Evolutionary conservation across 2,888 invertebrate genomes (phyloP).

Genomic region (Craniophora ligustri): DNA sequence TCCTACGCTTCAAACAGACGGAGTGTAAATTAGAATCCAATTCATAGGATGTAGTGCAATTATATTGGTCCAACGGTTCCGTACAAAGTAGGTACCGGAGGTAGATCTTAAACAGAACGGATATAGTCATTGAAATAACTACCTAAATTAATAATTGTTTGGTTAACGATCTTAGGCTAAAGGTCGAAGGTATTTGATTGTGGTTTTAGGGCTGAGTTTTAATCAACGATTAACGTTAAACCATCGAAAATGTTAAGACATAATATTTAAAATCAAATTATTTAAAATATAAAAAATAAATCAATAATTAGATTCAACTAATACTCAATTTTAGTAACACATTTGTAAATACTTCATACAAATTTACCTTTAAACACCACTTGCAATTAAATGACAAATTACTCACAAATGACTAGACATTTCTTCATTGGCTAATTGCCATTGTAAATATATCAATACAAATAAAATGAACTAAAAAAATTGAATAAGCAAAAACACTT

Average conservation of each 20-base stretch:
- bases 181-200: background rate
- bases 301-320: too few species aligned
- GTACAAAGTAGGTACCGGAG: too few species aligned
- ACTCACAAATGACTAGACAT: constrained; percentile 2
- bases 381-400: too few species aligned
- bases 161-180: background rate
- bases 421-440: background rate
- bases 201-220: background rate
- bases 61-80: constrained; percentile 3
- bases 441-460: background rate
- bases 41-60: constrained; percentile 12
- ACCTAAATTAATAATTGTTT: background rate
- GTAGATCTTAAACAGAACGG: background rate
- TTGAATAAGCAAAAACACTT: background rate
- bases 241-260: too few species aligned
- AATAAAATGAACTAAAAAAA: background rate
- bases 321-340: background rate
- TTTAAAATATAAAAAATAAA: too few species aligned
- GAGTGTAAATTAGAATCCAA: constrained; percentile 47
- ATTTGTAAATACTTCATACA: background rate
- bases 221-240: background rate
- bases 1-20: constrained; percentile 49
- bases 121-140: background rate
- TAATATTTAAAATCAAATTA: too few species aligned
- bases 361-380: too few species aligned